Percentiles rank a stretch among this genome's conserved stretches.
These are phyloP conservation scores for Crypturellus undulatus DNA, from an alignment of 2,113 vertebrate species.

Conservation along the genomic window DNA sequence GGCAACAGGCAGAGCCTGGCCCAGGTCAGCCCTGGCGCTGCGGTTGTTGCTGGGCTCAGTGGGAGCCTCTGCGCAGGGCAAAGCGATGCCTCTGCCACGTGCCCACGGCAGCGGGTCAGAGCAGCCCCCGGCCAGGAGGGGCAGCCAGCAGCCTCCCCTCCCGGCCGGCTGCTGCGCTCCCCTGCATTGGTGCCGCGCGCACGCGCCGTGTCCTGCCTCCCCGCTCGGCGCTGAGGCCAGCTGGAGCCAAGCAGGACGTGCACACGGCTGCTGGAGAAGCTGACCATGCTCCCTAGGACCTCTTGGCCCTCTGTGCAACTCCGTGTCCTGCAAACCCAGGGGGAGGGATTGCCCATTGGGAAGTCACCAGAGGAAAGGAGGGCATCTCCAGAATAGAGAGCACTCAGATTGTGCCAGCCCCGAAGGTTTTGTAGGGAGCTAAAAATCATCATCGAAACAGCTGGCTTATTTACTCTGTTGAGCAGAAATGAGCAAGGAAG, in stretches of 20 bases:
- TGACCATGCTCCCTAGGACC: fast-evolving
- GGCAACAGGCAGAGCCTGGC: neutral
- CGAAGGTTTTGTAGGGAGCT: neutral
- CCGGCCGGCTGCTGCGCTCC: too few species aligned
- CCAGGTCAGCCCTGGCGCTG: neutral
- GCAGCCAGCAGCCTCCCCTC: too few species aligned
- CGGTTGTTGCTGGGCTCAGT: neutral
- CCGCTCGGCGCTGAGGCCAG: too few species aligned
- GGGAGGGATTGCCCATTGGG: neutral
- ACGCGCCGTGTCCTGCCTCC: too few species aligned
- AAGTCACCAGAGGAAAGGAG: neutral
- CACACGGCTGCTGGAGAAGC: too few species aligned
- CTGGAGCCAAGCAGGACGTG: too few species aligned
- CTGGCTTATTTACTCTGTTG: constrained; percentile 12
- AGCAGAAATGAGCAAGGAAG: neutral
- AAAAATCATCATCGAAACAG: constrained; percentile 3
- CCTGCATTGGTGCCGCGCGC: too few species aligned
- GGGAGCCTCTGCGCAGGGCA: neutral
- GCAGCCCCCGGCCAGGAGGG: too few species aligned
- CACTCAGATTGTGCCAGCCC: neutral
- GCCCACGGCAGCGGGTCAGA: too few species aligned
- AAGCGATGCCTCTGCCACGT: neutral
- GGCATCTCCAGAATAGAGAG: neutral
- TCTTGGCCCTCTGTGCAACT: neutral
- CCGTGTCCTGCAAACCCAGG: neutral